Evolutionary conservation across 2,797 vertebrate species (phyloP), one percentile per base, ranked within the genome.

Genomic region (Brotula barbata): DNA sequence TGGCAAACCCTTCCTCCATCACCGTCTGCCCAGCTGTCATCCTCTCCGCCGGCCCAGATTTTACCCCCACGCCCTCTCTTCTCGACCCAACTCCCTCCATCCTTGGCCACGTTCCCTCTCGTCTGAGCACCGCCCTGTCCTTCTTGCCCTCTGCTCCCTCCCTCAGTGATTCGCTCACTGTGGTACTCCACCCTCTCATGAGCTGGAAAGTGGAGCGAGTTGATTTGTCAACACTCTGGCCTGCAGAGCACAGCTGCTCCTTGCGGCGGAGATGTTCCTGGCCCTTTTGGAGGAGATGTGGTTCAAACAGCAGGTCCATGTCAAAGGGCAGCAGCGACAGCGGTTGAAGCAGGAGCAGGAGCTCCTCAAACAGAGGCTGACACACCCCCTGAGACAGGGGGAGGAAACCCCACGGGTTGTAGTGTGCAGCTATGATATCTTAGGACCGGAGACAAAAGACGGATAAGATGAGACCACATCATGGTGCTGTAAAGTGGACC

Each of bases 301-400:
- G 92, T 65, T 99, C 95, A 0, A 99, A 99, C 1, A 98, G 92
- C 9, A 97, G 87, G 85, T 99, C 95, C 20, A 99, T 89, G 90
- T 94, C 93, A 66, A 99, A 99, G 64, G 97, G 97, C 49, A 99
- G 91, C 59, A 99, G 92, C 0, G 96, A 95, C 52, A 99, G 91
- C 0, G 97, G 97, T 83, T 99, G 97, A 6, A 99, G 92, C 39
- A 99, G 88, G 25, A 99, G 92, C 59, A 99, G 92, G 3, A 99
- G 90, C 86, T 99, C 96, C 80, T 97, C 93, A 0, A 95, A 95
- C 49, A 98, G 92, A 0, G 92, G 85, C 46, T 93, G 94, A 73
- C 97, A 98, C 0, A 90, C 89, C 0, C 93, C 91, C 12, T 94
- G 94, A 0, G 96, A 92, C 40, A 97, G 91, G 3, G 93, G 91